Evolutionary conservation across 2,797 vertebrate species (phyloP), one percentile per base, ranked within the genome.

Genomic region (Melanotaenia maccullochi): DNA sequence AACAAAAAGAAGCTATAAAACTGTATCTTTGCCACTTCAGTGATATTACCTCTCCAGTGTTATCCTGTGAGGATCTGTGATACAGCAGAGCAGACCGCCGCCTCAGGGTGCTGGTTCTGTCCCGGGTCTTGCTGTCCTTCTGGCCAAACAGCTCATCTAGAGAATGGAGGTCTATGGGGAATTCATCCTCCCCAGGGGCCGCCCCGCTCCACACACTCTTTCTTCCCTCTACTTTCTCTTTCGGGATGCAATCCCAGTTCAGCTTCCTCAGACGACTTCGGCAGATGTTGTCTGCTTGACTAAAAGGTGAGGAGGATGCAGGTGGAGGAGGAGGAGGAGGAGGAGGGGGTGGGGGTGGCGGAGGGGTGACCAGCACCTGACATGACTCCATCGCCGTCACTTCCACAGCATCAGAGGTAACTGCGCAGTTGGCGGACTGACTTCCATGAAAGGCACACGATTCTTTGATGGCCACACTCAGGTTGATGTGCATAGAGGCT

Each of bases 191-290:
- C 0, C 87, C 92, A 0, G 78, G 79, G 2, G 79, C 77, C 0
- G 90, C 89, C 16, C 92, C 90, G 0, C 83, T 95, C 95, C 95
- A 95, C 62, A 95, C 93, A 0, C 92, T 95, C 57, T 92, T 91
- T 25, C 93, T 91, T 0, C 94, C 94, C 77, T 95, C 94, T 62
- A 96, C 93, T 28, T 93, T 94, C 84, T 96, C 94, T 80, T 92
- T 94, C 44, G 94, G 94, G 69, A 95, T 95, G 0, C 91, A 88
- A 73, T 95, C 95, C 94, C 94, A 96, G 87, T 96, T 96, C 14
- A 96, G 89, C 78, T 94, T 95, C 79, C 94, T 91, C 44, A 95
- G 88, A 22, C 92, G 91, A 64, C 94, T 93, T 40, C 84, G 86
- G 0, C 87, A 84, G 28, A 56, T 84, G 0, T 85, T 87, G 63